Evolutionary conservation across 2,888 invertebrate genomes (phyloP), one percentile per base, ranked within the genome.

Genomic region (Fragum fragum): DNA sequence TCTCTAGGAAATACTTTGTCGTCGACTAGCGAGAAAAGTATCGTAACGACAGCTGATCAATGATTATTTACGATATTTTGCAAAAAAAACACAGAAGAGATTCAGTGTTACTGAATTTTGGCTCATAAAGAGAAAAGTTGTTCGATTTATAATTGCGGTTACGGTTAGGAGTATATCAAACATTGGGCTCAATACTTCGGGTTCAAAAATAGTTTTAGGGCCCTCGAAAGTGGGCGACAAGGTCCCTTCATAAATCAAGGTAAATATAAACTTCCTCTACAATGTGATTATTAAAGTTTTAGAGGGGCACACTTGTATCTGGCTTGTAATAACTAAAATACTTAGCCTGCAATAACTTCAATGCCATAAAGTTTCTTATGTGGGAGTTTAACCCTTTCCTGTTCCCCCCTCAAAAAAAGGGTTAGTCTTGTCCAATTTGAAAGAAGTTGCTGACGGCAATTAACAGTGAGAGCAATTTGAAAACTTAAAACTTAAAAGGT

Each of bases 341-440:
- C 28, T 63, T n/a, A 63, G 36, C 14, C 36, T 63, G 63, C 28
- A 63, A 63, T 63, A 63, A 63, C 36, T 36, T 18, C 36, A 36
- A 1, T 63, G 36, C 32, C 59, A 59, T 63, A 63, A 9, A 47
- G 47, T 16, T 47, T 5, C 47, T 47, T 47, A 47, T 47, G 47
- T 47, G n/a, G 47, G 2, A 47, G 2, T 47, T 47, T 14, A 9
- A 36, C 32, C 32, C 32, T 36, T 36, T 6, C n/a, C n/a, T n/a
- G n/a, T n/a, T n/a, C n/a, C n/a, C n/a, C n/a, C n/a, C n/a, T n/a
- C n/a, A n/a, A n/a, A n/a, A n/a, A n/a, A n/a, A n/a, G n/a, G n/a
- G n/a, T n/a, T n/a, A n/a, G n/a, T n/a, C n/a, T n/a, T n/a, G n/a
- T n/a, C n/a, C n/a, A n/a, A n/a, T n/a, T n/a, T n/a, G n/a, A n/a